Conservation (phyloP, 2,888 invertebrate species). For the Tiliacea aurago region DNA sequence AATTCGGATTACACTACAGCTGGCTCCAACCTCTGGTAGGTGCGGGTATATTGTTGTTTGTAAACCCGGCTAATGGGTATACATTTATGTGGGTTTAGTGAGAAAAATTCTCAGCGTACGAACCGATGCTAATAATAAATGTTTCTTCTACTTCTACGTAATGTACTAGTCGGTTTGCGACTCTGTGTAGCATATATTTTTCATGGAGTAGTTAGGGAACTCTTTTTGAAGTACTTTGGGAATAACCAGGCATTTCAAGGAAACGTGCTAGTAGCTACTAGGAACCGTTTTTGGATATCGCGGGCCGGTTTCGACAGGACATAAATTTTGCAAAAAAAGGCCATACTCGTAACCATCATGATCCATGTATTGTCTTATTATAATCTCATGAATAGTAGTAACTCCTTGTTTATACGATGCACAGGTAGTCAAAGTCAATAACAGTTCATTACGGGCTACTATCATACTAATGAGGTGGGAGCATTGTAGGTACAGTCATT, state of each 20-base stretch:
- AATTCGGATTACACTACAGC: neutral
- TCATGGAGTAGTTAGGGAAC: too few relatives aligned
- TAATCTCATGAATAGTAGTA: neutral
- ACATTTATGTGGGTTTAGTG: conserved; percentile 15
- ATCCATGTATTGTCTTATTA: neutral
- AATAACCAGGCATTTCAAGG: too few relatives aligned
- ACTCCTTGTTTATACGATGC: neutral
- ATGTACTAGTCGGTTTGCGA: neutral
- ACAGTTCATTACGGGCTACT: neutral
- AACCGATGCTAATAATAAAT: neutral
- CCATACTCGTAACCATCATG: neutral
- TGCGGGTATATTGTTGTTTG: conserved; percentile 6
- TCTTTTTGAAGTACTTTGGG: too few relatives aligned
- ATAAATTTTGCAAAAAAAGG: neutral
- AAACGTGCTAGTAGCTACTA: neutral
- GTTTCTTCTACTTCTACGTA: neutral
- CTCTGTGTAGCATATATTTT: neutral
- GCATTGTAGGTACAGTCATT: neutral
- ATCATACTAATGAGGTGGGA: neutral
- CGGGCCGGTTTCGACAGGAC: neutral
- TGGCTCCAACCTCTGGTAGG: neutral
- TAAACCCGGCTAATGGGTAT: neutral
- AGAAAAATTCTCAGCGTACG: neutral
- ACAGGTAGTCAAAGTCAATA: neutral
- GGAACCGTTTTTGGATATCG: neutral